These are phyloP conservation scores for Scaptomyza caliginosa DNA, from an alignment of 2,888 invertebrate species.

Conservation along the genomic window DNA sequence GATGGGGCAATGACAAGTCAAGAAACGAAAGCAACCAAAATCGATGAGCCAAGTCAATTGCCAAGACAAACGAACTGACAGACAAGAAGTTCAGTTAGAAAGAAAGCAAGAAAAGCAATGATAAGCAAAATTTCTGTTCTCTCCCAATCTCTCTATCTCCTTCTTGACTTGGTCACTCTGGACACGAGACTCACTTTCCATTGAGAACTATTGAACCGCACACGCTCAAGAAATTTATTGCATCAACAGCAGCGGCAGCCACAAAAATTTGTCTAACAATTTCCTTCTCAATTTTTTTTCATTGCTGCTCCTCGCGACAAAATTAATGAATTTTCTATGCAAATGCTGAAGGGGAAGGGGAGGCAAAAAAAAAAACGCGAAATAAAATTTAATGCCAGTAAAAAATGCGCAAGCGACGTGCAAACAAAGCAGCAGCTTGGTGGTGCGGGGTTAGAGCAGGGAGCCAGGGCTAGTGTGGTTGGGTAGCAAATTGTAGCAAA, in stretches of 20 bases:
- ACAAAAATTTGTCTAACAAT: conserved; percentile 72
- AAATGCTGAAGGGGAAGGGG: conserved; percentile 47
- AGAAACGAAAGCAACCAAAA: conserved; percentile 55
- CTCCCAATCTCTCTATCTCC: too few species aligned
- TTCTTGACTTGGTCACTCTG: conserved; percentile 10
- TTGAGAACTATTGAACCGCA: conserved; percentile 56
- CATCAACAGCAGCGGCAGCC: conserved; percentile 65
- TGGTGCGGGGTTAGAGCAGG: neutral
- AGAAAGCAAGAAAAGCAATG: conserved; percentile 58
- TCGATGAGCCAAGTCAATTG: conserved; percentile 57
- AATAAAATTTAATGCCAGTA: conserved; percentile 76
- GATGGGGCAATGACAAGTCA: conserved; percentile 67
- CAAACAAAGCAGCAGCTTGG: conserved; percentile 21
- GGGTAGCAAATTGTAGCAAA: conserved; percentile 73
- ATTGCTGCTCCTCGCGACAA: conserved; percentile 48
- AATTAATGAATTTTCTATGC: conserved; percentile 80
- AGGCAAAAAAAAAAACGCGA: conserved; percentile 52
- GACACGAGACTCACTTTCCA: conserved; percentile 59
- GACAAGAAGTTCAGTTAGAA: conserved; percentile 29
- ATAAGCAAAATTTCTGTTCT: conserved; percentile 64
- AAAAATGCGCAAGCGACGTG: conserved; percentile 75
- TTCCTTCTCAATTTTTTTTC: conserved; percentile 16
- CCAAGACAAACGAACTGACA: conserved; percentile 32
- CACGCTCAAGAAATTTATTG: conserved; percentile 61
- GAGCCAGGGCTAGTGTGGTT: neutral